A percentile compares a stretch with the other conserved stretches of the same genome.
Evolutionary conservation across 1,140 invertebrate species (phyloP).

Genomic region (Helicoverpa armigera): DNA sequence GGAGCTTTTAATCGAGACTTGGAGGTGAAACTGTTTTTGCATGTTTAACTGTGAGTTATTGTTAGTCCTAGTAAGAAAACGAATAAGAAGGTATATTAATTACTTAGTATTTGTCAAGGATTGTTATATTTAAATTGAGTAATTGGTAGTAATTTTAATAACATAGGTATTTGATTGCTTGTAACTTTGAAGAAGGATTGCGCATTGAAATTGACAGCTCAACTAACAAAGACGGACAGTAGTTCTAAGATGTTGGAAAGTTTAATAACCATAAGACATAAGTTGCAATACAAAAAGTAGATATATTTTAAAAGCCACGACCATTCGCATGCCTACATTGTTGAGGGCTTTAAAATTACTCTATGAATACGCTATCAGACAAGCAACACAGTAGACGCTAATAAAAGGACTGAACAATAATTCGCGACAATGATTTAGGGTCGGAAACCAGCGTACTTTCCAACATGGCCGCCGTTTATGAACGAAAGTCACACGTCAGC

Average conservation of each 20-base stretch:
- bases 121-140: no score
- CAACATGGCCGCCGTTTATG: constrained; percentile 57
- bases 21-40: not conserved
- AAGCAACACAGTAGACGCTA: constrained; percentile 57
- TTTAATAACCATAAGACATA: not conserved
- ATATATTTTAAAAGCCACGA: constrained; percentile 4
- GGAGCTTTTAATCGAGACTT: not conserved
- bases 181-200: not conserved
- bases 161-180: not conserved
- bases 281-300: constrained; percentile 26
- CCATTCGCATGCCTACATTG: constrained; percentile 18
- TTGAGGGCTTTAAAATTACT: constrained; percentile 50
- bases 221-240: no score
- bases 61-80: not conserved
- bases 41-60: not conserved
- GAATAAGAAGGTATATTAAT: no score
- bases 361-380: constrained; percentile 48
- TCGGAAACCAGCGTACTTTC: constrained; percentile 57
- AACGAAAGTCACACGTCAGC: constrained; percentile 31
- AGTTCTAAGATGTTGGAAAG: not conserved
- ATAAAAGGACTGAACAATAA: constrained; percentile 59
- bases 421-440: constrained; percentile 62
- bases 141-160: no score
- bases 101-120: no score
- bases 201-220: not conserved